phyloP scores from a whole-genome alignment of 2,888 invertebrate species.

The Boloria euphrosyne region DNA sequence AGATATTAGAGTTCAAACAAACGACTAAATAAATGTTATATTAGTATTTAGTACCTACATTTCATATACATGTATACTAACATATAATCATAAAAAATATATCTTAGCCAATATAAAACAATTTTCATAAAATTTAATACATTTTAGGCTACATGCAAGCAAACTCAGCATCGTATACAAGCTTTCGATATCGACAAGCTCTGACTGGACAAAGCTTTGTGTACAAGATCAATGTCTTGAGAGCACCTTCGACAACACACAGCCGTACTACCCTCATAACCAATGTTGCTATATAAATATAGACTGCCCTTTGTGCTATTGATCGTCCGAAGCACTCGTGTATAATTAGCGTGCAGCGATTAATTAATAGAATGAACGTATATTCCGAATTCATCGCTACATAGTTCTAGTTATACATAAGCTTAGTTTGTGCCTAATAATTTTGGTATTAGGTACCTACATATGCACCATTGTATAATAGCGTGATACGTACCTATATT shows the following conservation, averaged over 20 bases:
- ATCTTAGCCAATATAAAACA: no score
- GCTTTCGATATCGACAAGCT: constrained; percentile 59
- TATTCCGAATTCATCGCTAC: constrained; percentile 54
- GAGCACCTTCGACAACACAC: constrained; percentile 49
- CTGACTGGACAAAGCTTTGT: constrained; percentile 69
- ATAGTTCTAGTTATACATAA: constrained; percentile 25
- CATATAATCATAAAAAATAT: no score
- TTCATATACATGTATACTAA: no score
- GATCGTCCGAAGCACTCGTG: constrained; percentile 63
- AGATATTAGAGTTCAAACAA: no score
- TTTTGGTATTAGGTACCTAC: neutral
- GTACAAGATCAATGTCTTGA: constrained; percentile 72
- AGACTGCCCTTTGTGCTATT: constrained; percentile 60
- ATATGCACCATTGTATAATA: neutral
- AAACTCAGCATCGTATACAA: neutral
- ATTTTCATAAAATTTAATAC: no score
- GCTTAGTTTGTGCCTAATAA: constrained; percentile 18
- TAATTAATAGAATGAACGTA: constrained; percentile 74
- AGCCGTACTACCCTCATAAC: constrained; percentile 42
- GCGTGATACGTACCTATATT: no score
- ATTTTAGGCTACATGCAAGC: neutral
- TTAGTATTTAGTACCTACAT: no score
- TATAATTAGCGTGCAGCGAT: constrained; percentile 75
- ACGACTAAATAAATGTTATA: no score
- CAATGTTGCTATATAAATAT: constrained; percentile 36